Base-by-base conservation (phyloP, 2,797 vertebrate species). In the Chrosomus eos region DNA sequence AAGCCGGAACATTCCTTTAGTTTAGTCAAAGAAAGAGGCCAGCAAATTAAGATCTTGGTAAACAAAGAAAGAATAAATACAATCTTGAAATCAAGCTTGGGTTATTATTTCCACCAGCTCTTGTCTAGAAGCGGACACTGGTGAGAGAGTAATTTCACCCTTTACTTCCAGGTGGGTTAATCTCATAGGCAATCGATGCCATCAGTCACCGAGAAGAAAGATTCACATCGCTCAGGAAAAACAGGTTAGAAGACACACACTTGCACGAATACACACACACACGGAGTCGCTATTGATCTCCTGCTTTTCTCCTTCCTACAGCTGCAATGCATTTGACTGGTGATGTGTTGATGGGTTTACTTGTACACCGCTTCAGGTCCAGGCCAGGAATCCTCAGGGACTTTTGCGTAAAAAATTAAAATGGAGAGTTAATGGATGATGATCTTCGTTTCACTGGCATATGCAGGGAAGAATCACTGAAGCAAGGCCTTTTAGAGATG, bases 151-250 rank as follows among this genome's bases (percentile, higher is more conserved):
- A 84, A 87, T 85, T 84, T 80, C 85, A 83, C 82, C 70, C 33
- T 80, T 88, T 87, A 84, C 84, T 81, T 89, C 77, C 62, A 85
- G 73, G 76, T 83, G 86, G 87, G 88, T 88, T 82, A 83, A 88
- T 87, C 82, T 82, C 53, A 64, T 55, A 79, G 55, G 6, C 55
- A 85, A 86, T 89, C 80, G 75, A 88, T 90, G 88, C 62, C 84
- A 88, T 90, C 86, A 86, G 75, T 89, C 88, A 87, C 76, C 21
- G 45, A 33, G 55, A 60, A 84, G 51, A 83, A 62, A 81, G 67
- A 90, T 85, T 92, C 71, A 55, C 88, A 80, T 91, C 82, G 80
- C 80, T 83, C 85, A 86, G 43, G 85, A 79, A 83, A 90, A 91
- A 89, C 51, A 76, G 77, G 72, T 85, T 48, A 51, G 86, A 38